Percentiles rank a stretch among this genome's conserved stretches.
Conservation (phyloP, 1,140 invertebrate species). For the Bilobella aurantiaca region DNA sequence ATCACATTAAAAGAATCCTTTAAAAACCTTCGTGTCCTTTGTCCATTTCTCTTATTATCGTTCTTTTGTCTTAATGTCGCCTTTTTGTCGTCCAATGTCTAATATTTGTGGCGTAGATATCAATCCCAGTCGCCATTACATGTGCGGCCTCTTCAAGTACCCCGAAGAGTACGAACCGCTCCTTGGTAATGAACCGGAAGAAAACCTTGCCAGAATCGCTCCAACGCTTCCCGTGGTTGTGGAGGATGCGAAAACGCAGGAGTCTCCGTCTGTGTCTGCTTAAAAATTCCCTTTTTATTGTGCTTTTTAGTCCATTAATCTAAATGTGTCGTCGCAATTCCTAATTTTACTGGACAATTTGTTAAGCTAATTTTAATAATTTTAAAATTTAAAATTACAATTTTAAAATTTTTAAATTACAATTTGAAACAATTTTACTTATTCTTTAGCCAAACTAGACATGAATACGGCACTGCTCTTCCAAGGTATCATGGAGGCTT, state of each 20-base stretch:
- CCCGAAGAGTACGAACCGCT: background rate
- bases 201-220: background rate
- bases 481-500: constrained; percentile 23
- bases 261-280: background rate
- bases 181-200: background rate
- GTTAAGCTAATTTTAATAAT: background rate
- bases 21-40: background rate
- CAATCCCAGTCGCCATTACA: background rate
- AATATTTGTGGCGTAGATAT: background rate
- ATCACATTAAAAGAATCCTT: background rate
- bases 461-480: constrained; percentile 20
- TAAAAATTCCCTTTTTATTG: background rate
- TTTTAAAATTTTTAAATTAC: background rate
- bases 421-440: constrained; percentile 7
- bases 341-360: too few relatives aligned
- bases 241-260: background rate
- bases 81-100: background rate
- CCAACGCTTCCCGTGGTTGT: background rate
- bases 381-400: background rate
- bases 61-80: background rate
- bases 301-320: background rate
- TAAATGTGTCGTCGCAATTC: too few relatives aligned
- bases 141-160: background rate
- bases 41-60: background rate
- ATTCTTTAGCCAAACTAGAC: constrained; percentile 19